Evolutionary conservation across 2,113 vertebrate genomes (phyloP).

Genomic region (Myanophis thanlyinensis): DNA sequence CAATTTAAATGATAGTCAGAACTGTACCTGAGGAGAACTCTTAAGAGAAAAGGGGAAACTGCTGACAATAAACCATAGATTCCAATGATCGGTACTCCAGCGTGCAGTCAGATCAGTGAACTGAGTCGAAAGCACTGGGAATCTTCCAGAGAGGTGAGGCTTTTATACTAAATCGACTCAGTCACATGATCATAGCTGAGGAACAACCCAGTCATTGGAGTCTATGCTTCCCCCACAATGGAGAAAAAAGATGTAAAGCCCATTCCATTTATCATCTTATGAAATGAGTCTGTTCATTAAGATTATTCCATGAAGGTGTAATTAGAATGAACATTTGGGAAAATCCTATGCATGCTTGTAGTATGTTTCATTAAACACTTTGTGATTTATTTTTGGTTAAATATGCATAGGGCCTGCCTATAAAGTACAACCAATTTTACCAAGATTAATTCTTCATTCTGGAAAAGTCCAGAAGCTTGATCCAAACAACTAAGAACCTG

Average conservation of each 20-base stretch:
- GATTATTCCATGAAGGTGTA: neutral
- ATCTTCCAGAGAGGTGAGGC: too few relatives aligned
- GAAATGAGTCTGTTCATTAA: neutral
- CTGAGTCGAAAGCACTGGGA: too few relatives aligned
- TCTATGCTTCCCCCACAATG: too few relatives aligned
- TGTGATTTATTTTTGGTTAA: neutral
- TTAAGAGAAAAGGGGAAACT: too few relatives aligned
- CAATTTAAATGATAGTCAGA: too few relatives aligned
- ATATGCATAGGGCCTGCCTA: neutral
- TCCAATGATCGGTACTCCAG: too few relatives aligned
- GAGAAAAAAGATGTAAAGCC: neutral
- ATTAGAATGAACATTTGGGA: neutral
- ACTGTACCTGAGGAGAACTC: too few relatives aligned
- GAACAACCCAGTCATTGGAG: too few relatives aligned
- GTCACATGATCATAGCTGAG: too few relatives aligned
- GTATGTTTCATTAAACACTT: neutral
- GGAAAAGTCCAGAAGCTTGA: neutral
- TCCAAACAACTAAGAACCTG: neutral
- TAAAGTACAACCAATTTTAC: neutral
- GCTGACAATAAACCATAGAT: too few relatives aligned
- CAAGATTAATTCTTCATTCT: neutral
- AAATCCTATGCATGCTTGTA: neutral
- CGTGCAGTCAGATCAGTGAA: too few relatives aligned
- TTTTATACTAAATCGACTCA: too few relatives aligned
- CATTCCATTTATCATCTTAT: neutral